Percentiles rank a stretch among this genome's conserved stretches.
Conservation (phyloP, 1,140 invertebrate genomes). For the Drosophila pallidifrons region DNA sequence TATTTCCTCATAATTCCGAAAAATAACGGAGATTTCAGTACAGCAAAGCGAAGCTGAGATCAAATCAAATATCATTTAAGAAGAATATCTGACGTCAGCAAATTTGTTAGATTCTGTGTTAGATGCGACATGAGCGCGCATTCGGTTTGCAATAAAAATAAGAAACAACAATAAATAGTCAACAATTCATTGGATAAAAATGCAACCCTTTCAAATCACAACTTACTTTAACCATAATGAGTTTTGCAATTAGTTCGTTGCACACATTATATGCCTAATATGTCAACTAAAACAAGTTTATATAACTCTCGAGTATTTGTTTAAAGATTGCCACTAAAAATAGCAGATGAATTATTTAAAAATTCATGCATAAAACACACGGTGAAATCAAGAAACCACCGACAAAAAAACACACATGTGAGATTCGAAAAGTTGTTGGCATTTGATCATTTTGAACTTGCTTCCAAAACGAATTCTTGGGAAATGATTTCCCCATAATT, state of each 20-base stretch:
- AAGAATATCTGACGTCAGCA: constrained; percentile 40
- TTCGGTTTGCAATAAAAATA: constrained; percentile 3
- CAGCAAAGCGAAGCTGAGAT: background rate
- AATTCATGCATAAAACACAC: background rate
- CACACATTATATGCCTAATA: background rate
- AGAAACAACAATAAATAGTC: background rate
- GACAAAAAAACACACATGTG: background rate
- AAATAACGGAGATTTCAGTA: background rate
- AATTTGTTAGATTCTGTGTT: constrained; percentile 15
- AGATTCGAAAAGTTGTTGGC: background rate
- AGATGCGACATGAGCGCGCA: background rate
- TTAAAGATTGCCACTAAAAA: constrained; percentile 9
- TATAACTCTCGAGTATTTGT: background rate
- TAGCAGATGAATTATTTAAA: constrained; percentile 4
- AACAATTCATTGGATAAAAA: background rate
- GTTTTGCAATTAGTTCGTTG: constrained; percentile 15
- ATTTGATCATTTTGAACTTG: background rate
- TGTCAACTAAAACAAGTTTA: constrained; percentile 7
- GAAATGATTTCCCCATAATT: no score
- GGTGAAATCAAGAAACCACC: background rate
- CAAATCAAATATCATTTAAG: background rate
- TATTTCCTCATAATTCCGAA: background rate
- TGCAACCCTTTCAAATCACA: background rate
- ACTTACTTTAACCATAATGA: constrained; percentile 13
- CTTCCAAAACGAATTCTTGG: background rate